These are phyloP conservation scores for Microtus oregoni DNA, from an alignment of 2,113 vertebrate genomes.

Conservation along the genomic window DNA sequence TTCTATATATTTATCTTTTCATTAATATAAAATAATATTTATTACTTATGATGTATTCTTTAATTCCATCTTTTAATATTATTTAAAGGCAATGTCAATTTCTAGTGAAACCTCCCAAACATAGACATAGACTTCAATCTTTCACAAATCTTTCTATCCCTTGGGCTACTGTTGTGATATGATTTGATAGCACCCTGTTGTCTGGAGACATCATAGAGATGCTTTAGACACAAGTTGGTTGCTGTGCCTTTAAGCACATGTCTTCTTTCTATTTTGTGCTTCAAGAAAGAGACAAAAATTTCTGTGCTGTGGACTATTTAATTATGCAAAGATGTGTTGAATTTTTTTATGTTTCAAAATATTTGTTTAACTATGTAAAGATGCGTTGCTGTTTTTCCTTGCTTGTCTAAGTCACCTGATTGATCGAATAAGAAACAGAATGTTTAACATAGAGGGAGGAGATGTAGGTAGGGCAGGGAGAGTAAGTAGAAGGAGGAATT, in stretches of 20 bases:
- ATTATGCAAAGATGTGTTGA: background rate
- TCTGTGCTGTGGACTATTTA: background rate
- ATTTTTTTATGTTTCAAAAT: background rate
- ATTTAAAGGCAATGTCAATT: conserved; percentile 18
- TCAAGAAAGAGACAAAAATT: background rate
- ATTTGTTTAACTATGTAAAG: background rate
- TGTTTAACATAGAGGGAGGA: background rate
- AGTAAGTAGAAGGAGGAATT: background rate
- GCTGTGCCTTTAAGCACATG: background rate
- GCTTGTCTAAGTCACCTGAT: background rate
- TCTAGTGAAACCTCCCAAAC: background rate
- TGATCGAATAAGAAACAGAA: background rate
- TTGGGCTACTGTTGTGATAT: background rate
- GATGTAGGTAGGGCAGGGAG: background rate
- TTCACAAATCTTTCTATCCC: background rate
- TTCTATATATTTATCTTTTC: background rate
- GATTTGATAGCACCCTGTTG: background rate
- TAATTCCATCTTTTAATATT: background rate
- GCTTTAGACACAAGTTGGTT: background rate
- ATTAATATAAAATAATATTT: background rate
- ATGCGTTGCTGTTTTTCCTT: background rate
- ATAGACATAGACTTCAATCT: background rate
- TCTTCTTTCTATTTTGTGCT: background rate
- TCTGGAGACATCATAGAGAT: background rate
- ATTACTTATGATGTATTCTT: background rate